A percentile compares a stretch with the other conserved stretches of the same genome.
Conservation (phyloP, 1,140 invertebrate species). For the Cydia splendana region DNA sequence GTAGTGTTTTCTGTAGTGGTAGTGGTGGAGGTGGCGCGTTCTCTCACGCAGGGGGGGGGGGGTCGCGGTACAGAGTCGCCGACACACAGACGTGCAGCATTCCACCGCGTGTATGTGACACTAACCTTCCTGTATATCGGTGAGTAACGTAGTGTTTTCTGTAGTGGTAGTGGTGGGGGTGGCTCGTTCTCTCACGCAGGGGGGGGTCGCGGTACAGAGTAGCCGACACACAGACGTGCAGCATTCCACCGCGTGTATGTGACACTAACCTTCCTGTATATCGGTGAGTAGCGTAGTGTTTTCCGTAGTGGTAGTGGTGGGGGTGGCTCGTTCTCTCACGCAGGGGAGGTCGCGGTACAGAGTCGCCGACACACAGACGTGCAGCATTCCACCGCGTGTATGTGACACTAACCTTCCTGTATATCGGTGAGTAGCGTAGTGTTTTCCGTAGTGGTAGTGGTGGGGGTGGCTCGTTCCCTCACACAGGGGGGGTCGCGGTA, state of each 20-base stretch:
- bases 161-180: slow-evolving; percentile 64
- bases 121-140: slow-evolving; percentile 59
- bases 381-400: slow-evolving; percentile 85
- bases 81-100: too few relatives aligned
- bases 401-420: slow-evolving; percentile 47
- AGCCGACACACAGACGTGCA: slow-evolving; percentile 87
- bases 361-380: slow-evolving; percentile 87
- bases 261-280: slow-evolving; percentile 52
- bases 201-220: slow-evolving; percentile 82
- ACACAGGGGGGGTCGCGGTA: slow-evolving; percentile 78
- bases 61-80: too few relatives aligned
- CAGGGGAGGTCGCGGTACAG: slow-evolving; percentile 81
- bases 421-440: slow-evolving; percentile 64
- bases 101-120: too few relatives aligned
- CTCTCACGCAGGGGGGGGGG: too few relatives aligned
- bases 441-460: slow-evolving; percentile 68
- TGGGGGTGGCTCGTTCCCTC: slow-evolving; percentile 41
- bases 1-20: too few relatives aligned
- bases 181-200: slow-evolving; percentile 19
- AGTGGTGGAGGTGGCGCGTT: too few relatives aligned
- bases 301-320: slow-evolving; percentile 68
- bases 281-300: slow-evolving; percentile 65
- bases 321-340: slow-evolving; percentile 33
- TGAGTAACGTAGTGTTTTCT: slow-evolving; percentile 64
- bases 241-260: slow-evolving; percentile 83